phyloP scores from a whole-genome alignment of 2,888 invertebrate species.

The Caenorhabditis afra region DNA sequence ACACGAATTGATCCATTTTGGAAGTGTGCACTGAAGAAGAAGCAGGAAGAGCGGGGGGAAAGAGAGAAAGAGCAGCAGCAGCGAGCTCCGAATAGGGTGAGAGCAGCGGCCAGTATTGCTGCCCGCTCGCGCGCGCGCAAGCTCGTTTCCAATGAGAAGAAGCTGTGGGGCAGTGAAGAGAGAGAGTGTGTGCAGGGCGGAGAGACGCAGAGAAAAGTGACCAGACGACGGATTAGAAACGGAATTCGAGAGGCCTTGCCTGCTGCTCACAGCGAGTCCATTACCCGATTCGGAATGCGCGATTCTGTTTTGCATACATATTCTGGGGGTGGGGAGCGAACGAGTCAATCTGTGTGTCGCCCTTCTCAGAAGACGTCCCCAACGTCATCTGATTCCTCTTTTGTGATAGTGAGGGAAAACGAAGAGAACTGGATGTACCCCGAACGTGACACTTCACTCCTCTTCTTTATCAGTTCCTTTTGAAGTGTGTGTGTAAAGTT shows the following conservation, averaged over 20 bases:
- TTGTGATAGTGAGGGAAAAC: too few species aligned
- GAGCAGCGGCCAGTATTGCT: not conserved
- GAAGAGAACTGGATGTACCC: too few species aligned
- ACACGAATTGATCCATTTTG: conserved; percentile 54
- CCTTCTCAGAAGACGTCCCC: too few species aligned
- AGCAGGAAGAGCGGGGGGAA: conserved; percentile 1
- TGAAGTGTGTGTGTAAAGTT: not conserved
- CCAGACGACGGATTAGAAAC: conserved; percentile 56
- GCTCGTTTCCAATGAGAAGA: not conserved
- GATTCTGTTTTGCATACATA: too few species aligned
- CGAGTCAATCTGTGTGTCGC: too few species aligned
- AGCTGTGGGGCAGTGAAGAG: too few species aligned
- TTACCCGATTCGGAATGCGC: conserved; percentile 19
- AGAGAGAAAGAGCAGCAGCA: conserved; percentile 32
- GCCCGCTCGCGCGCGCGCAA: conserved; percentile 14
- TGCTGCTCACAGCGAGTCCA: conserved; percentile 21
- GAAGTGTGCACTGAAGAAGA: conserved; percentile 16
- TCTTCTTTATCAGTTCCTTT: too few species aligned
- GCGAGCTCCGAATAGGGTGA: not conserved
- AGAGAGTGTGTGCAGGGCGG: too few species aligned
- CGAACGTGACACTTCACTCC: too few species aligned
- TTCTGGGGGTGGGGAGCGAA: too few species aligned
- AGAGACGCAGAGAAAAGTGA: conserved; percentile 30
- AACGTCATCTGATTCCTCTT: too few species aligned
- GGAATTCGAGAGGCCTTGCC: conserved; percentile 39